These are phyloP conservation scores for Horisme vitalbata DNA, from an alignment of 2,888 invertebrate genomes.

Conservation along the genomic window DNA sequence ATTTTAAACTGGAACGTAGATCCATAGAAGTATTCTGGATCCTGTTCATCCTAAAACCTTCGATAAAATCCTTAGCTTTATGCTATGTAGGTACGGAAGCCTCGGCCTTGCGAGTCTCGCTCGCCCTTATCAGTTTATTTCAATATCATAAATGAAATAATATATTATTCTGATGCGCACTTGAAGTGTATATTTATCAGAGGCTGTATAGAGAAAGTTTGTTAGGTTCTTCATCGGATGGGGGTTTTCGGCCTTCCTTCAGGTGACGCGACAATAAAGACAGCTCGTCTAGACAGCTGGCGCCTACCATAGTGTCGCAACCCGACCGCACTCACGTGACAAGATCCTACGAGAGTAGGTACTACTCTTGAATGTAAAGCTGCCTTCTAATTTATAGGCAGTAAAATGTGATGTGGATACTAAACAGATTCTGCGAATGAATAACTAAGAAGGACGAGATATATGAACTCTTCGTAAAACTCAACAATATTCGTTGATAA, in stretches of 20 bases:
- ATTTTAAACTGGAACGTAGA: no score
- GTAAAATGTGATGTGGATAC: slow-evolving; percentile 12
- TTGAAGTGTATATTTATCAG: no score
- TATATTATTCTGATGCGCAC: no score
- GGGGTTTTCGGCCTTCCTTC: slow-evolving; percentile 62
- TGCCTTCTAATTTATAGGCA: slow-evolving; percentile 12
- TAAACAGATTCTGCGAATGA: slow-evolving; percentile 14
- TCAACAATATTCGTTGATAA: neutral
- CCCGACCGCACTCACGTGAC: slow-evolving; percentile 33
- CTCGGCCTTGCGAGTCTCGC: no score
- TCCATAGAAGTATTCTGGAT: no score
- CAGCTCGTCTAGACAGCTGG: slow-evolving; percentile 68
- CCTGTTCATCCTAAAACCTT: no score
- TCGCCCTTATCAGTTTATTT: no score
- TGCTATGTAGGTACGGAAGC: no score
- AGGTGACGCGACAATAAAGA: slow-evolving; percentile 63
- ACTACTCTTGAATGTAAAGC: slow-evolving; percentile 16
- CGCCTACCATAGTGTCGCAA: slow-evolving; percentile 60
- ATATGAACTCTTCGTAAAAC: no score
- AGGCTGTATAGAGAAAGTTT: neutral
- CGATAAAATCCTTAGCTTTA: no score
- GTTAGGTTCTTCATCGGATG: slow-evolving; percentile 25
- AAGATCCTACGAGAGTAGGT: slow-evolving; percentile 24
- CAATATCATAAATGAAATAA: no score
- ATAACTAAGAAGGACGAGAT: no score